Percentiles rank a stretch among this genome's conserved stretches.
Evolutionary conservation across 2,113 vertebrate genomes (phyloP).

Genomic region (Podarcis muralis): DNA sequence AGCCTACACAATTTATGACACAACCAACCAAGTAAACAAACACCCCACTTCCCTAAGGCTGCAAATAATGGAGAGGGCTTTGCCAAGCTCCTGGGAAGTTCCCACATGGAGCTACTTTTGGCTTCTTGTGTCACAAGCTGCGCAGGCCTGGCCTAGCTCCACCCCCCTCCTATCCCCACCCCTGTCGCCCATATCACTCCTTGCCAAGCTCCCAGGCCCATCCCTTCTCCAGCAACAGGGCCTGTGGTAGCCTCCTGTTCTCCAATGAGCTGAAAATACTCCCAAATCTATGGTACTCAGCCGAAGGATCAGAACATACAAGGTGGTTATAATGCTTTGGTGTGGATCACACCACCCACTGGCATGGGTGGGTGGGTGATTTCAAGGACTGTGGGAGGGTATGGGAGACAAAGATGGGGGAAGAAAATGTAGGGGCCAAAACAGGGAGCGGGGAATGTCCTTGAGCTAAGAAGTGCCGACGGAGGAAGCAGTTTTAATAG

Average conservation of each 20-base stretch:
- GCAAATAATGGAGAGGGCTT: neutral
- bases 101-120: neutral
- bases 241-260: neutral
- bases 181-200: neutral
- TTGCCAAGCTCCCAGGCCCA: neutral
- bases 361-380: too few species aligned
- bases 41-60: neutral
- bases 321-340: too few species aligned
- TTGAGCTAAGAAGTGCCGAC: neutral
- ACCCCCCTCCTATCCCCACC: neutral
- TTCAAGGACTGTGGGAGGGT: neutral
- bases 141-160: neutral
- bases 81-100: too few species aligned
- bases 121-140: neutral
- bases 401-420: neutral
- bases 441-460: neutral
- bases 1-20: neutral
- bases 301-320: neutral
- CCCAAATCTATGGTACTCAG: neutral
- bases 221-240: too few species aligned
- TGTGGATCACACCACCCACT: neutral
- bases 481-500: neutral
- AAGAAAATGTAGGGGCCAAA: neutral
- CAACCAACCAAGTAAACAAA: neutral
- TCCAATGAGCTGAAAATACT: neutral